phyloP scores from a whole-genome alignment of 2,888 invertebrate species.

The Drosophila merina region DNA sequence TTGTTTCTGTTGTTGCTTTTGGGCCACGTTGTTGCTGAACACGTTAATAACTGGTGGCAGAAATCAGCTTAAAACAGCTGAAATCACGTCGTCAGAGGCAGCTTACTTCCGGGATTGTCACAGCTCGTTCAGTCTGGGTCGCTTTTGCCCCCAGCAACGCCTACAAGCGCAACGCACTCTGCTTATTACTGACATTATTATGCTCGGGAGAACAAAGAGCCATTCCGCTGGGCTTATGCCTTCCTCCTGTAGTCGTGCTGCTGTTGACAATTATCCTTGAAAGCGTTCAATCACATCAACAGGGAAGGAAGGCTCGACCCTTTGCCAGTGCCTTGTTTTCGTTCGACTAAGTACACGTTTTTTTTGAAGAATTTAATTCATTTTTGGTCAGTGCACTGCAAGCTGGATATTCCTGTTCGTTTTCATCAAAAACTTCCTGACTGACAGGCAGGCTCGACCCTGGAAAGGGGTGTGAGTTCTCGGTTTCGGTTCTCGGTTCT shows the following conservation, averaged over 20 bases:
- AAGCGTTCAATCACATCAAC: slow-evolving; percentile 68
- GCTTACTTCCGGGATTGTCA: slow-evolving; percentile 69
- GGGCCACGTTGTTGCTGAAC: slow-evolving; percentile 73
- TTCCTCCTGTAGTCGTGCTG: slow-evolving; percentile 12
- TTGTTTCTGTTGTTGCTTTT: slow-evolving; percentile 51
- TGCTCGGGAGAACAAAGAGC: slow-evolving; percentile 28
- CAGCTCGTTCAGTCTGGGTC: slow-evolving; percentile 11
- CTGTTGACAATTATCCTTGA: slow-evolving; percentile 65
- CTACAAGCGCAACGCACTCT: slow-evolving; percentile 35
- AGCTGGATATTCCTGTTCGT: slow-evolving; percentile 31
- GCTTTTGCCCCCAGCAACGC: slow-evolving; percentile 26
- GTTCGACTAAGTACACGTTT: neutral
- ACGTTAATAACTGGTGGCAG: slow-evolving; percentile 61
- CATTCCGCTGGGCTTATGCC: slow-evolving; percentile 15
- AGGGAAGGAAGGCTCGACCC: slow-evolving; percentile 65
- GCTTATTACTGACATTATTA: slow-evolving; percentile 38
- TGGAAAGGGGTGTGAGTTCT: slow-evolving; percentile 55
- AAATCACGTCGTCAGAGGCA: slow-evolving; percentile 68
- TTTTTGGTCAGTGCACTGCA: slow-evolving; percentile 15
- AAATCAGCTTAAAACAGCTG: slow-evolving; percentile 49
- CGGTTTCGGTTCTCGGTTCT: neutral
- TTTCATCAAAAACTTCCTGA: slow-evolving; percentile 61
- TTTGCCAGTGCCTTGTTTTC: neutral
- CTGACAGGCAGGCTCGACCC: slow-evolving; percentile 49
- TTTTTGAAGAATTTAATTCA: neutral